Evolutionary conservation across 2,888 invertebrate genomes (phyloP), one percentile per base, ranked within the genome.

Genomic region (Allophyes oxyacanthae): DNA sequence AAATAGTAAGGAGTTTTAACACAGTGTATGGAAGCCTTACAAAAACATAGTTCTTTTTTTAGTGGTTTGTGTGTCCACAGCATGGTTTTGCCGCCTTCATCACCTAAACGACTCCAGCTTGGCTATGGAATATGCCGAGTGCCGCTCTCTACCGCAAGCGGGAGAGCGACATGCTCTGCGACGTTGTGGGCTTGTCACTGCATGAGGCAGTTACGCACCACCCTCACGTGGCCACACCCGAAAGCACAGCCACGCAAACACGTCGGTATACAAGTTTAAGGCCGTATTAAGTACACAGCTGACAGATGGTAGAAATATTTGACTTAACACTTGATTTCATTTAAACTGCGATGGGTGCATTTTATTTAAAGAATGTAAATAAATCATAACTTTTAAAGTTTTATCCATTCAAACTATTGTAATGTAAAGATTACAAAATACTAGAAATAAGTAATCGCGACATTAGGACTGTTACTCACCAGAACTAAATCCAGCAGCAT

Each of bases 401-500:
- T n/a, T n/a, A n/a, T n/a, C n/a, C n/a, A n/a, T n/a, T n/a, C n/a
- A n/a, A n/a, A n/a, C n/a, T n/a, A n/a, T n/a, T n/a, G n/a, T n/a
- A n/a, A n/a, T n/a, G n/a, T n/a, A n/a, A n/a, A n/a, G n/a, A n/a
- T n/a, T n/a, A n/a, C n/a, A n/a, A n/a, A n/a, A n/a, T n/a, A n/a
- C n/a, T n/a, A n/a, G n/a, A n/a, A n/a, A n/a, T n/a, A n/a, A n/a
- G n/a, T n/a, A n/a, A n/a, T n/a, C n/a, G n/a, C n/a, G n/a, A n/a
- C n/a, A n/a, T n/a, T n/a, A n/a, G n/a, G n/a, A n/a, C n/a, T n/a
- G n/a, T 13, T 7, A 62, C 69, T 75, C 79, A 91, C 95, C 95
- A 71, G 97, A 97, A 85, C 96, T 96, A 88, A 99, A 99, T 2
- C 99, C 99, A 0, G 99, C 98, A 0, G 99, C 99, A 90, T 98